Percentiles rank a stretch among this genome's conserved stretches.
phyloP scores from a whole-genome alignment of 2,113 vertebrate genomes.

The Haemorhous mexicanus region DNA sequence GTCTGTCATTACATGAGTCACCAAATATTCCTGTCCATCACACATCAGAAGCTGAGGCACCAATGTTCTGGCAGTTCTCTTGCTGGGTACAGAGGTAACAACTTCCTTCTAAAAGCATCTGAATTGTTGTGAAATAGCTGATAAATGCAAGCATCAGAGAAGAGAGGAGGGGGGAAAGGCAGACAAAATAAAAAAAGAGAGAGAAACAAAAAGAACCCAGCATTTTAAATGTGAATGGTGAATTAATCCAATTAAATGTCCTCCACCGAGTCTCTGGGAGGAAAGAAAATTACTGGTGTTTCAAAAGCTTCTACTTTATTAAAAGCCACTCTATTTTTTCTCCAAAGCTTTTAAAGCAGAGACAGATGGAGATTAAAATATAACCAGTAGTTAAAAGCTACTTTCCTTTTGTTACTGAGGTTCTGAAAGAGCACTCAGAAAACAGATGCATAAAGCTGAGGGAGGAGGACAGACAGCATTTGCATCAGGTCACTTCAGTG shows the following conservation, averaged over 20 bases:
- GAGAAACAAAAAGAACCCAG: neutral
- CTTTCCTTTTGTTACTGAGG: neutral
- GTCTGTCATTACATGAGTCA: conserved; percentile 32
- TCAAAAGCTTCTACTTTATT: conserved; percentile 18
- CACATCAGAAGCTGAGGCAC: neutral
- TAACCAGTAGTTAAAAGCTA: conserved; percentile 11
- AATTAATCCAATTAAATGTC: conserved; percentile 42
- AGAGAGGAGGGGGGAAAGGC: neutral
- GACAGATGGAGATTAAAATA: neutral
- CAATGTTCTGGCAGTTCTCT: neutral
- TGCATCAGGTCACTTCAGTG: neutral
- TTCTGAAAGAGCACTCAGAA: neutral
- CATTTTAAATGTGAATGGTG: neutral
- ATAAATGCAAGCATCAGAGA: neutral
- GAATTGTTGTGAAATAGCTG: conserved; percentile 24
- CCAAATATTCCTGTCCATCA: conserved; percentile 12
- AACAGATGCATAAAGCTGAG: neutral
- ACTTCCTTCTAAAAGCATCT: conserved; percentile 31
- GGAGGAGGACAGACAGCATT: neutral
- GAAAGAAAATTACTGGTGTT: conserved; percentile 29
- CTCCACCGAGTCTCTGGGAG: neutral
- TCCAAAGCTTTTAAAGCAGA: conserved; percentile 19
- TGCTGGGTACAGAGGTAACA: neutral
- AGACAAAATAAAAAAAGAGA: neutral
- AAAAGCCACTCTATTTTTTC: conserved; percentile 33